phyloP scores from a whole-genome alignment of 2,113 vertebrate genomes.

The Mus spicilegus region DNA sequence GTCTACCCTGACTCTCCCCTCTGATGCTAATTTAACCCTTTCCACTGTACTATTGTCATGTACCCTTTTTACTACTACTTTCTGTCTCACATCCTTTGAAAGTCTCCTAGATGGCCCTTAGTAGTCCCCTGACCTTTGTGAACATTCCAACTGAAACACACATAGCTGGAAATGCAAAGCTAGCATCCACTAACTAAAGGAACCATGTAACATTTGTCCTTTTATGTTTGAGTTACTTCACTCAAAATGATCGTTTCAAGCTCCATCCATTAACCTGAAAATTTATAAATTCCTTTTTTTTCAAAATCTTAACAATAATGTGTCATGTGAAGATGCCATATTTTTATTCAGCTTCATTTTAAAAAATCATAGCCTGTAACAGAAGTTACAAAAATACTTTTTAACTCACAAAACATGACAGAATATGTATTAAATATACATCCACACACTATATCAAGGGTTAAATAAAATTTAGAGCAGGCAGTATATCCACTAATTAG shows the following conservation, averaged over 20 bases:
- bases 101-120: not conserved
- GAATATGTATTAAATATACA: not conserved
- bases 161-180: not conserved
- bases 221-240: not conserved
- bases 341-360: not conserved
- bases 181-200: not conserved
- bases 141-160: not conserved
- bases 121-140: not conserved
- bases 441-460: not conserved
- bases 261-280: not conserved
- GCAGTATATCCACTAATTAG: slow-evolving; percentile 62
- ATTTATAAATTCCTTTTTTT: not conserved
- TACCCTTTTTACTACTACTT: not conserved
- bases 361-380: slow-evolving; percentile 13
- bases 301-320: not conserved
- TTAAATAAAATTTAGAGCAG: slow-evolving; percentile 64
- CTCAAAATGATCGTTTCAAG: not conserved
- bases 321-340: no score
- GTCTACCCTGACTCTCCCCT: not conserved
- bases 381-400: not conserved
- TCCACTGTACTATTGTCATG: not conserved
- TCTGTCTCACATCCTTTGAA: not conserved
- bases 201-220: not conserved
- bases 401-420: not conserved
- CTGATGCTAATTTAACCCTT: not conserved